Percentiles rank a stretch among this genome's conserved stretches.
These are phyloP conservation scores for Drosophila pachea DNA, from an alignment of 1,140 invertebrate genomes.

Conservation along the genomic window DNA sequence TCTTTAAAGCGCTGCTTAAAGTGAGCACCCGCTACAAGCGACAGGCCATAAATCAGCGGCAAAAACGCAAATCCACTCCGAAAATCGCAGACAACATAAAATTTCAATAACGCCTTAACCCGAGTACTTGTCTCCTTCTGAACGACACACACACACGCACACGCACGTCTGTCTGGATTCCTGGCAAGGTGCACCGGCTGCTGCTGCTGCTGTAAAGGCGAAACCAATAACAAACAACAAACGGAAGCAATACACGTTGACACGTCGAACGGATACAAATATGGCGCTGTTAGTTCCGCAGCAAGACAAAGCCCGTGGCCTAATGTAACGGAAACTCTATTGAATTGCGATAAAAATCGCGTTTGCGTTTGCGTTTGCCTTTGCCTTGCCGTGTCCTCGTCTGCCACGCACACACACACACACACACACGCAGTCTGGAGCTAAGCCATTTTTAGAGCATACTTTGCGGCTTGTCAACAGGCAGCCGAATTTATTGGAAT, in stretches of 20 bases:
- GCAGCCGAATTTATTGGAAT: conserved; percentile 70
- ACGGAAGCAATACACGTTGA: conserved; percentile 75
- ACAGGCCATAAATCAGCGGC: conserved; percentile 61
- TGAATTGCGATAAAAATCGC: conserved; percentile 76
- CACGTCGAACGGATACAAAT: conserved; percentile 75
- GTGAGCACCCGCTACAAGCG: conserved; percentile 3
- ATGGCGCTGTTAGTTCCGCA: conserved; percentile 74
- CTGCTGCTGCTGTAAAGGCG: conserved; percentile 40
- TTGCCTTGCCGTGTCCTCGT: conserved; percentile 53
- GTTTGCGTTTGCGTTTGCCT: conserved; percentile 62
- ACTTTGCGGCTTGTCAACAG: conserved; percentile 75
- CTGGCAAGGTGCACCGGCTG: conserved; percentile 43
- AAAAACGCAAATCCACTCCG: conserved; percentile 56
- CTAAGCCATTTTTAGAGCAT: conserved; percentile 70
- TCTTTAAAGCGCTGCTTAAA: conserved; percentile 25
- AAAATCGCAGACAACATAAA: conserved; percentile 73
- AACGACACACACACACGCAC: neutral
- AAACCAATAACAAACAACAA: conserved; percentile 56
- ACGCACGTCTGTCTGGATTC: conserved; percentile 5
- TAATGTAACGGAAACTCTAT: conserved; percentile 77
- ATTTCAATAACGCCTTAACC: conserved; percentile 65
- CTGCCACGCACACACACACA: conserved; percentile 30
- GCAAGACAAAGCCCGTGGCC: conserved; percentile 62
- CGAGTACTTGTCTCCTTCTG: conserved; percentile 14
- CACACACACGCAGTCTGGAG: conserved; percentile 17